phyloP scores from a whole-genome alignment of 2,888 invertebrate species.

The Scrobipalpa costella region DNA sequence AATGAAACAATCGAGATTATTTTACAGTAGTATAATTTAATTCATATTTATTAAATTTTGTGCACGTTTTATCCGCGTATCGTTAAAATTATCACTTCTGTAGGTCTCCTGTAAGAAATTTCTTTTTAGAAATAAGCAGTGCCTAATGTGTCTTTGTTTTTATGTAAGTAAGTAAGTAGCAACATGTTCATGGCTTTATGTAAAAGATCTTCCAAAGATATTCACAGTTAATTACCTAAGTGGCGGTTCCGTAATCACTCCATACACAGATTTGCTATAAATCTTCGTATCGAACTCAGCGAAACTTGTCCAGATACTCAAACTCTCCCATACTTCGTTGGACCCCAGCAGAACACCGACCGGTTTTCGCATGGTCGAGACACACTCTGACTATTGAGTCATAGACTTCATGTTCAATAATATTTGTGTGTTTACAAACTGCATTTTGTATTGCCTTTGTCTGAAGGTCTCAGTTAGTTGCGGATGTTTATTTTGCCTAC shows the following conservation, averaged over 20 bases:
- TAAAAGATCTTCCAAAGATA: too few species aligned
- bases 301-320: background rate
- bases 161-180: too few species aligned
- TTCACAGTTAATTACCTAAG: background rate
- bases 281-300: background rate
- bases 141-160: too few species aligned
- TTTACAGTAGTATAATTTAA: too few species aligned
- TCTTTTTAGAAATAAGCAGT: too few species aligned
- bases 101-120: too few species aligned
- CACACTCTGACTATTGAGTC: background rate
- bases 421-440: background rate
- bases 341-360: background rate
- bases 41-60: too few species aligned
- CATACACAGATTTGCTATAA: background rate
- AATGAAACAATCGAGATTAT: too few species aligned
- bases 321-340: background rate
- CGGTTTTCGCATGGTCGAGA: conserved; percentile 1
- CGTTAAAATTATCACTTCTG: too few species aligned
- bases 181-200: too few species aligned
- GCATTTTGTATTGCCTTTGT: conserved; percentile 8
- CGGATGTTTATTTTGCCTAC: background rate
- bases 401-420: background rate
- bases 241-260: background rate
- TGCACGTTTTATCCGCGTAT: too few species aligned
- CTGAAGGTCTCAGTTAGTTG: background rate